phyloP scores from a whole-genome alignment of 2,888 invertebrate species.

The Apamea anceps region DNA sequence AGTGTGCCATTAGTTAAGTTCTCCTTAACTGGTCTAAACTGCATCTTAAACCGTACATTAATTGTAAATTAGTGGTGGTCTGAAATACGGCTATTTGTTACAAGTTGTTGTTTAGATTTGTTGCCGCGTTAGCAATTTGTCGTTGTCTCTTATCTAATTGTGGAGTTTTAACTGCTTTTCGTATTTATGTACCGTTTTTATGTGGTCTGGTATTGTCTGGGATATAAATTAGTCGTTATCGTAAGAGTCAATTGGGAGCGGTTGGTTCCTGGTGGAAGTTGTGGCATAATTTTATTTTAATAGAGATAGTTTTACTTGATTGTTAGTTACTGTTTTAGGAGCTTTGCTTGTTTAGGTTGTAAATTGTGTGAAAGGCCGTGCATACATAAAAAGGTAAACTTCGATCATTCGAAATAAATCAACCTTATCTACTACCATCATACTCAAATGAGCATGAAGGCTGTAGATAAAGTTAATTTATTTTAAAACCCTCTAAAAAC shows the following conservation, averaged over 20 bases:
- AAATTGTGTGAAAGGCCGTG: neutral
- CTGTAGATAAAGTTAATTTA: slow-evolving; percentile 7
- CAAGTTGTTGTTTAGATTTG: slow-evolving; percentile 76
- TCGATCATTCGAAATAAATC: no score
- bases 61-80: slow-evolving; percentile 80
- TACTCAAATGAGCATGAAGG: neutral
- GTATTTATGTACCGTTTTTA: slow-evolving; percentile 63
- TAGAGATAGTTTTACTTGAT: slow-evolving; percentile 40
- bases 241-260: slow-evolving; percentile 51
- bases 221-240: slow-evolving; percentile 56
- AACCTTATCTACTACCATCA: no score
- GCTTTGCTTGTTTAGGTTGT: slow-evolving; percentile 13
- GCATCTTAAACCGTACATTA: slow-evolving; percentile 78
- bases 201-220: slow-evolving; percentile 57
- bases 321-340: slow-evolving; percentile 21
- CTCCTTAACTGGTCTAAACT: slow-evolving; percentile 78
- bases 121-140: slow-evolving; percentile 59
- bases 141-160: slow-evolving; percentile 65
- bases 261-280: slow-evolving; percentile 20
- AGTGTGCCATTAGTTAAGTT: slow-evolving; percentile 73
- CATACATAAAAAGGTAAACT: neutral
- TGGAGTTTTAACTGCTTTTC: slow-evolving; percentile 58
- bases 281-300: slow-evolving; percentile 50
- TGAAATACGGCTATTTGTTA: slow-evolving; percentile 79
- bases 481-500: neutral